Conservation (phyloP, 1,140 invertebrate genomes). For the Aricia agestis region DNA sequence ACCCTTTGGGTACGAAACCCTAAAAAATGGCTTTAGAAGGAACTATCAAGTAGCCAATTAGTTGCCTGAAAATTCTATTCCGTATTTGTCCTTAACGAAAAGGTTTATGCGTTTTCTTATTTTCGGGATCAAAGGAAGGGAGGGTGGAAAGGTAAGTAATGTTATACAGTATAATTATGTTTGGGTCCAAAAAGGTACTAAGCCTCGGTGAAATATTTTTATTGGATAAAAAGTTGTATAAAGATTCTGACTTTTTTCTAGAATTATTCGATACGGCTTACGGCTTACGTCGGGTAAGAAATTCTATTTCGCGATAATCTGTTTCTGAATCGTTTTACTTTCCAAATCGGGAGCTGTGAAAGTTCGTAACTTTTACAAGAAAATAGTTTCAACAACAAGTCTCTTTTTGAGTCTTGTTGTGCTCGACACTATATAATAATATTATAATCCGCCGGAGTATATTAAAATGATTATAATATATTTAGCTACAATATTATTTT, state of each 20-base stretch:
- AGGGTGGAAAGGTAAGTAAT: neutral
- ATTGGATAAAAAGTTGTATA: slow-evolving; percentile 3
- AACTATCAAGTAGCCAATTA: neutral
- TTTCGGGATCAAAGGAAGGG: neutral
- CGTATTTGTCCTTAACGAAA: neutral
- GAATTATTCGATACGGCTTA: neutral
- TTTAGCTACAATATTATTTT: too few species aligned
- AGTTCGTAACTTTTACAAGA: too few species aligned
- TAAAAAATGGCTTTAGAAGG: too few species aligned
- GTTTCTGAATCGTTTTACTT: neutral
- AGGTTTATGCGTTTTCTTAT: slow-evolving; percentile 14
- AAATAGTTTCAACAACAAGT: too few species aligned
- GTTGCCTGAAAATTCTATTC: neutral
- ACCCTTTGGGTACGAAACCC: too few species aligned
- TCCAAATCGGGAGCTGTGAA: too few species aligned
- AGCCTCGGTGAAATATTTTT: slow-evolving; percentile 7
- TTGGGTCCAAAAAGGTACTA: slow-evolving; percentile 6
- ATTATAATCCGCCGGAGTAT: too few species aligned
- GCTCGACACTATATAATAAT: too few species aligned
- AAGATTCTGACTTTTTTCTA: neutral
- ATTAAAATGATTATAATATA: too few species aligned
- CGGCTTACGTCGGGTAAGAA: neutral
- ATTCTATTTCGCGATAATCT: neutral
- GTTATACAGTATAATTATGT: slow-evolving; percentile 6
- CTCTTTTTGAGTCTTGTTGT: too few species aligned